A percentile compares a stretch with the other conserved stretches of the same genome.
Evolutionary conservation across 1,140 invertebrate species (phyloP).

Genomic region (Orchesella cincta): DNA sequence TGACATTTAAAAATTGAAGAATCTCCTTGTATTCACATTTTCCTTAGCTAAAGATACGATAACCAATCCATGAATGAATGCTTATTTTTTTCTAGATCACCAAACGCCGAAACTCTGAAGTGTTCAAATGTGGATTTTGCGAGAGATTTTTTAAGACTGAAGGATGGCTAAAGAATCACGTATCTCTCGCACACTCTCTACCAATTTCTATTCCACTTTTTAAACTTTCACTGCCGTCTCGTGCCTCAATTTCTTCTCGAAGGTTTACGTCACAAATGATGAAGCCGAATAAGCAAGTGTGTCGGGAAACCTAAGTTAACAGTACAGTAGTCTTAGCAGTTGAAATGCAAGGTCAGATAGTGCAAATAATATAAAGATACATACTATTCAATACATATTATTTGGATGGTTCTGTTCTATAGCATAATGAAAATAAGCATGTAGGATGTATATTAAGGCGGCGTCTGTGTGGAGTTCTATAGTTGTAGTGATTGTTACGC

Average conservation of each 20-base stretch:
- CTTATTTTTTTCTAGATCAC: slow-evolving; percentile 33
- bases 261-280: background rate
- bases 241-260: slow-evolving; percentile 48
- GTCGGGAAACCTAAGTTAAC: slow-evolving; percentile 1
- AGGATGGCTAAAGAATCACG: slow-evolving; percentile 50
- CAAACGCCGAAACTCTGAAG: slow-evolving; percentile 38
- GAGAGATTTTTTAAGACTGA: slow-evolving; percentile 50
- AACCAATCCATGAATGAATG: background rate
- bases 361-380: no score
- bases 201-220: slow-evolving; percentile 47
- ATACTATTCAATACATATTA: no score
- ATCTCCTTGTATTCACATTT: background rate
- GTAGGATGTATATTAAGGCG: no score
- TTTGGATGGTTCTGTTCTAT: no score
- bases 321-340: background rate
- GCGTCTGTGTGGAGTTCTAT: no score
- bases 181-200: slow-evolving; percentile 42
- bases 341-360: no score
- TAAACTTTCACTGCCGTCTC: slow-evolving; percentile 46
- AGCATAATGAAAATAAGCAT: no score
- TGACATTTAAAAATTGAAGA: background rate
- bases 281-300: background rate
- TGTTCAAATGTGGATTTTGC: slow-evolving; percentile 51
- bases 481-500: no score
- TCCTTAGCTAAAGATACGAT: background rate